Conservation (phyloP, 2,888 invertebrate genomes). For the Scrobipalpa atriplicella region DNA sequence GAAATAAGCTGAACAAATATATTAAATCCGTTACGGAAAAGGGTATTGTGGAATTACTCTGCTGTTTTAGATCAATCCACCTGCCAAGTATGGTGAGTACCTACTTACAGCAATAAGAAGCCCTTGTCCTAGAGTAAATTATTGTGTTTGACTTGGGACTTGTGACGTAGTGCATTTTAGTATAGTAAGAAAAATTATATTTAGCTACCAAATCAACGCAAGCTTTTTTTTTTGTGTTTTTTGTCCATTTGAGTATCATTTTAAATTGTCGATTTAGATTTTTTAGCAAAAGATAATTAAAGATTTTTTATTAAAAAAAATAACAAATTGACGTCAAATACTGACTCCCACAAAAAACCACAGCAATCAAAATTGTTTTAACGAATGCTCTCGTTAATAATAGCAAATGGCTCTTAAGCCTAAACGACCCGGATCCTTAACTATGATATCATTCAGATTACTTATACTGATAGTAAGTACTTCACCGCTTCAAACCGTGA, state of each 20-base stretch:
- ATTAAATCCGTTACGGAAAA: too few relatives aligned
- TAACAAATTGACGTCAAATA: background rate
- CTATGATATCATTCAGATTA: conserved; percentile 66
- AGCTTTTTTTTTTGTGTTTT: background rate
- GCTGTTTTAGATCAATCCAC: too few relatives aligned
- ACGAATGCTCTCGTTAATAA: conserved; percentile 33
- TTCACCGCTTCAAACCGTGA: conserved; percentile 51
- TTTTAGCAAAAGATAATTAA: background rate
- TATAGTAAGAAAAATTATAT: too few relatives aligned
- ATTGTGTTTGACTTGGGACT: too few relatives aligned
- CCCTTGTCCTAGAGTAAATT: too few relatives aligned
- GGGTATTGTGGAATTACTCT: too few relatives aligned
- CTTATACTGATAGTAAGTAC: conserved; percentile 48
- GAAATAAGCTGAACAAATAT: background rate
- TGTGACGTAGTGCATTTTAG: too few relatives aligned
- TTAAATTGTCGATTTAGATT: background rate
- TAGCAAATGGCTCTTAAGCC: conserved; percentile 39
- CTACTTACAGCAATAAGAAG: too few relatives aligned
- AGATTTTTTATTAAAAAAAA: too few relatives aligned
- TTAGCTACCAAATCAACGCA: background rate
- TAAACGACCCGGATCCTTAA: conserved; percentile 50
- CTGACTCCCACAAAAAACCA: background rate
- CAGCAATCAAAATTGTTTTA: background rate
- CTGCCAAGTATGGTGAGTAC: too few relatives aligned
- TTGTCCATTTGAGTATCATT: background rate